Evolutionary conservation across 1,140 invertebrate species (phyloP), one percentile per base, ranked within the genome.

Genomic region (Microplitis mediator): DNA sequence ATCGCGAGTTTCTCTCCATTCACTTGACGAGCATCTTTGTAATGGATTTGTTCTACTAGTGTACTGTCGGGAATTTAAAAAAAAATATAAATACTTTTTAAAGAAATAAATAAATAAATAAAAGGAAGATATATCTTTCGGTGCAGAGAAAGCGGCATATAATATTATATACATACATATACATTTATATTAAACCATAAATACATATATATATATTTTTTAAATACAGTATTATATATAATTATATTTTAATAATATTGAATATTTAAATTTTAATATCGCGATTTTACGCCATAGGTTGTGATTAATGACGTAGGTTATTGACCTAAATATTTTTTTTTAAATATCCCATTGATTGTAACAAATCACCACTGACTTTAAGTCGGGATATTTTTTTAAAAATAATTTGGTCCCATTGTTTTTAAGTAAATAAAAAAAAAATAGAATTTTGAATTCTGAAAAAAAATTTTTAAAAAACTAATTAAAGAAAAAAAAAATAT

Each of bases 301-400:
- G 50, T 45, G 50, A 71, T 70, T 70, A 34, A 76, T 71, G 72
- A 50, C 69, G 56, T 74, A 75, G 81, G 80, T 82, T 83, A 80
- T 72, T 63, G 66, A 72, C 39, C 39, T 39, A 39, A 39, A 39
- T 39, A 39, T 39, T 39, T 39, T 8, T 82, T 6, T 11, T 8
- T 39, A 11, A 39, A 39, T 39, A 39, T 11, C 39, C 39, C 80
- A 39, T 60, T 34, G 66, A 58, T 54, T 67, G 31, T 35, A 9
- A 54, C 23, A 23, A 23, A 61, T 4, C 6, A 34, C 34, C 39
- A 39, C 11, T 39, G 2, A 39, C 11, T 39, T 39, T 39, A 8
- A 6, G 6, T 39, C 39, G 39, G 39, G 39, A 23, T 23, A 23
- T 23, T 23, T 39, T 39, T 39, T 8, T 6, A 4, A 8, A 32